phyloP scores from a whole-genome alignment of 2,113 vertebrate genomes.

The Podarcis cretensis region DNA sequence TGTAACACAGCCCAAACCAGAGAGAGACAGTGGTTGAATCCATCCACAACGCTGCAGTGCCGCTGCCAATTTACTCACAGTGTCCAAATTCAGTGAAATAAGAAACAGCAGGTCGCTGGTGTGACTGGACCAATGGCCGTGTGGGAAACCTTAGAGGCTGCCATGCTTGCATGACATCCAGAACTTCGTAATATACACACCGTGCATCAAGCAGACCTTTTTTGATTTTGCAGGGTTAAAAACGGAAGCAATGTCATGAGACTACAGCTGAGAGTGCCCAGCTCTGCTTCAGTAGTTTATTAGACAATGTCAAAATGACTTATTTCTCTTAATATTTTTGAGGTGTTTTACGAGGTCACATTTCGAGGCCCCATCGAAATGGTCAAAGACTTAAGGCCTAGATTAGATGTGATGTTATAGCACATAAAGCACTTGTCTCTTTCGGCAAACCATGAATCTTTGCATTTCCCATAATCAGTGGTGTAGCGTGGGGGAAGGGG shows the following conservation, averaged over 20 bases:
- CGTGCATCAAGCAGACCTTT: slow-evolving; percentile 19
- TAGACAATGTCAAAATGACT: neutral
- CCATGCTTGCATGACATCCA: slow-evolving; percentile 38
- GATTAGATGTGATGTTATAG: neutral
- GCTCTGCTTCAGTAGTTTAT: neutral
- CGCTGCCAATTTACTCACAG: slow-evolving; percentile 62
- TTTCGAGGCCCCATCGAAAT: neutral
- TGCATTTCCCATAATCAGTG: neutral
- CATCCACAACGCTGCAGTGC: slow-evolving; percentile 57
- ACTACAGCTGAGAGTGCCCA: neutral
- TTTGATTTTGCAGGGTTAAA: slow-evolving; percentile 33
- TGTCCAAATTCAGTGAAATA: slow-evolving; percentile 75
- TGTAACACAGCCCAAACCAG: slow-evolving; percentile 46
- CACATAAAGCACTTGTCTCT: neutral
- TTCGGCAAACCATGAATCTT: neutral
- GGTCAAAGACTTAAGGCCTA: neutral
- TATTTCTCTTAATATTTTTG: neutral
- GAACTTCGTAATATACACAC: neutral
- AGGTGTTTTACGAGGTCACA: neutral
- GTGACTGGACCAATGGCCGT: slow-evolving; percentile 57
- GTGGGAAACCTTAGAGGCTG: slow-evolving; percentile 55
- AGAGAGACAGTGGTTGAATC: slow-evolving; percentile 63
- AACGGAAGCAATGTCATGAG: neutral
- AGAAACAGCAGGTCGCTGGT: slow-evolving; percentile 73
- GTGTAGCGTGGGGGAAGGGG: too few relatives aligned